phyloP scores from a whole-genome alignment of 2,113 vertebrate genomes.

The Sorex fumeus region DNA sequence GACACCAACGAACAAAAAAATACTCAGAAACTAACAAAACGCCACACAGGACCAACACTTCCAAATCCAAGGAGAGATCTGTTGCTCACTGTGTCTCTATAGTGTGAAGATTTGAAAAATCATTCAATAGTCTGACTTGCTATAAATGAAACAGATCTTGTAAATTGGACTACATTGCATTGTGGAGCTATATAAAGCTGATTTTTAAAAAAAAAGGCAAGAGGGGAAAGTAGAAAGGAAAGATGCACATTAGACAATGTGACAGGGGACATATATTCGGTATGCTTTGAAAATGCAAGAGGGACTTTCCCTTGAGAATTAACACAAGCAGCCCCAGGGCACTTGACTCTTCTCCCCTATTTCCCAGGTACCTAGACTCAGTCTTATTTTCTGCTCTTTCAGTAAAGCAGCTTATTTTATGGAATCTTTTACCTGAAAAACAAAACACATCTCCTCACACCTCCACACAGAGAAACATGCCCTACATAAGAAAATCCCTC shows the following conservation, averaged over 20 bases:
- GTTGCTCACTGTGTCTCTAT: constrained; percentile 19
- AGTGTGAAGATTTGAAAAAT: constrained; percentile 20
- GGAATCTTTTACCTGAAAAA: not conserved
- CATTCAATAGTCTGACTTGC: not conserved
- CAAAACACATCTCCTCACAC: not conserved
- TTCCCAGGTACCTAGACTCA: not conserved
- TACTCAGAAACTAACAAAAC: constrained; percentile 45
- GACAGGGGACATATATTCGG: too few relatives aligned
- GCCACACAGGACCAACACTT: constrained; percentile 51
- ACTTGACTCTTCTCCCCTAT: not conserved
- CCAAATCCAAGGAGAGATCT: not conserved
- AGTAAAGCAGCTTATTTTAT: not conserved
- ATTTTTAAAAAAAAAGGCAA: too few relatives aligned
- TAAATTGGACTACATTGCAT: rapidly evolving
- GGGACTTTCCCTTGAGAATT: not conserved
- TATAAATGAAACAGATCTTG: not conserved
- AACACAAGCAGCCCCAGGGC: not conserved
- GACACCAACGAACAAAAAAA: not conserved
- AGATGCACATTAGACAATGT: not conserved
- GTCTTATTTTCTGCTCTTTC: not conserved
- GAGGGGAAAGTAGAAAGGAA: not conserved
- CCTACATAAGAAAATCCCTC: not conserved
- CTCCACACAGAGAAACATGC: not conserved
- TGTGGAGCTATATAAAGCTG: not conserved
- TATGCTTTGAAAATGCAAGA: not conserved